Evolutionary conservation across 2,113 vertebrate species (phyloP).

Genomic region (Oryzias javanicus): DNA sequence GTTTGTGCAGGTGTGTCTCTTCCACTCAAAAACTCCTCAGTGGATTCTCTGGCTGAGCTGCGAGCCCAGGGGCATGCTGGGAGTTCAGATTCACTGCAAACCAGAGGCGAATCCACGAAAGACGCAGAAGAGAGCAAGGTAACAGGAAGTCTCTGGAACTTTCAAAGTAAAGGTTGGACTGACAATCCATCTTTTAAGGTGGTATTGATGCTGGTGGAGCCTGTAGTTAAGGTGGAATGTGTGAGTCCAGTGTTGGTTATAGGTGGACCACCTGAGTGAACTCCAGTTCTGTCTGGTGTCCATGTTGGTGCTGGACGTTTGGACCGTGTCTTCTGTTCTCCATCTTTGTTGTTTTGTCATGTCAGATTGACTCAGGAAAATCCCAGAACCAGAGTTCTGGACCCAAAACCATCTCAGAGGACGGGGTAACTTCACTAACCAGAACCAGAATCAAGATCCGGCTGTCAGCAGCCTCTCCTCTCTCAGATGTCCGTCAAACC

Average conservation of each 20-base stretch:
- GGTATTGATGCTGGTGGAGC: background rate
- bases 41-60: constrained; percentile 46
- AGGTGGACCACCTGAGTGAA: too few relatives aligned
- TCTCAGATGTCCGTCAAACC: background rate
- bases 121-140: constrained; percentile 4
- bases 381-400: background rate
- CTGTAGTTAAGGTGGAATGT: too few relatives aligned
- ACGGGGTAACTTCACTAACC: background rate
- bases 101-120: background rate
- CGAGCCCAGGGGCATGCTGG: constrained; percentile 25
- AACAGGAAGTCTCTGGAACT: background rate
- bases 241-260: too few relatives aligned
- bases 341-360: background rate
- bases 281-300: too few relatives aligned
- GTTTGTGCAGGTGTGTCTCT: background rate
- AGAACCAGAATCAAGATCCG: background rate
- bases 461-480: background rate
- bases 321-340: background rate
- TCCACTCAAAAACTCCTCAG: background rate
- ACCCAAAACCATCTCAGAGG: constrained; percentile 10
- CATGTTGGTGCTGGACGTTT: background rate
- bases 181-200: background rate
- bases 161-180: background rate
- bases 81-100: background rate
- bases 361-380: constrained; percentile 10